Conservation (phyloP, 2,797 vertebrate genomes). For the Smutsia temminckii region DNA sequence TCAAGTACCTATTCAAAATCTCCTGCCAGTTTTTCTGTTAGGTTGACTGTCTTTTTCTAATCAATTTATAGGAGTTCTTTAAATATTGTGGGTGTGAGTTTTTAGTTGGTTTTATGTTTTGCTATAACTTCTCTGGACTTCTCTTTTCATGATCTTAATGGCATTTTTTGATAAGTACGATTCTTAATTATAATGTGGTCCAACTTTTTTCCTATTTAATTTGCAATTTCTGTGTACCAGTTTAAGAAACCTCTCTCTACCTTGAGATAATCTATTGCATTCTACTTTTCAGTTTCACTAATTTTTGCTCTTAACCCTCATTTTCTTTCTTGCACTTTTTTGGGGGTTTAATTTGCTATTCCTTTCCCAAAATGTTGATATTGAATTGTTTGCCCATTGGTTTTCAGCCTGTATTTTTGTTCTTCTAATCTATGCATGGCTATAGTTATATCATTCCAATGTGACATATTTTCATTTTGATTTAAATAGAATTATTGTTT, state of each 20-base stretch:
- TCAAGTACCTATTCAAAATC: background rate
- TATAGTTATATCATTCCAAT: background rate
- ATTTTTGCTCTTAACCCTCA: background rate
- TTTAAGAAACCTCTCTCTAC: background rate
- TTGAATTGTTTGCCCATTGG: background rate
- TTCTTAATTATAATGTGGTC: background rate
- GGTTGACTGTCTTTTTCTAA: background rate
- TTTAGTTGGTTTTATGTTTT: conserved; percentile 24
- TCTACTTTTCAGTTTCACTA: background rate
- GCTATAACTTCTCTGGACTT: background rate
- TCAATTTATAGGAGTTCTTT: background rate
- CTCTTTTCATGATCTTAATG: background rate
- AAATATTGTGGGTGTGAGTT: background rate
- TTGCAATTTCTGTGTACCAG: background rate
- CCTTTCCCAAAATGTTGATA: conserved; percentile 5
- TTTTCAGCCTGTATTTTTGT: background rate
- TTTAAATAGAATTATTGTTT: conserved; percentile 49
- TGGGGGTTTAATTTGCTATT: conserved; percentile 1
- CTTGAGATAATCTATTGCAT: background rate
- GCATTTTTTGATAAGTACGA: background rate
- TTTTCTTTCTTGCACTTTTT: background rate
- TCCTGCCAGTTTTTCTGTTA: background rate
- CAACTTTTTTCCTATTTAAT: background rate
- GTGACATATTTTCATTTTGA: conserved; percentile 30
- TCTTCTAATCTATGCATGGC: background rate